These are phyloP conservation scores for Paraplagusia blochii DNA, from an alignment of 2,113 vertebrate species.

Conservation along the genomic window DNA sequence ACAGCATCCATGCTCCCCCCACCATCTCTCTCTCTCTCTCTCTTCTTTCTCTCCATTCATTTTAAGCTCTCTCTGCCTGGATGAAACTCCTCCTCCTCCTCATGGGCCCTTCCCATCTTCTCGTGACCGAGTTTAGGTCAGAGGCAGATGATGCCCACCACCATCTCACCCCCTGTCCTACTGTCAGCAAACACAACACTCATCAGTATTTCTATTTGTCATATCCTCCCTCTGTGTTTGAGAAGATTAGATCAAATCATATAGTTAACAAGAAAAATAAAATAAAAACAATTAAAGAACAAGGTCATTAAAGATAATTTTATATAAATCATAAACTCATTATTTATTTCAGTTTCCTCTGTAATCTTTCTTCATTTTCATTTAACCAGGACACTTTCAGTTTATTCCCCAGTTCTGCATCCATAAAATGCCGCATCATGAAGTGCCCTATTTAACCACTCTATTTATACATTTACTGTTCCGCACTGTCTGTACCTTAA, in stretches of 20 bases:
- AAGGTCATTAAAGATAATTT: too few species aligned
- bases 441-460: slow-evolving; percentile 1
- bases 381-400: neutral
- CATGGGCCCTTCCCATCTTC: slow-evolving; percentile 26
- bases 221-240: slow-evolving; percentile 21
- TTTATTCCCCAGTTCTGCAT: neutral
- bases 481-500: neutral
- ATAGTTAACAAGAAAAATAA: too few species aligned
- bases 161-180: slow-evolving; percentile 29
- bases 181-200: slow-evolving; percentile 40
- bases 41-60: slow-evolving; percentile 31
- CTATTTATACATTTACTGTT: too few species aligned
- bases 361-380: too few species aligned
- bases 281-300: too few species aligned
- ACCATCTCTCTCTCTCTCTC: slow-evolving; percentile 21
- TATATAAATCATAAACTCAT: neutral
- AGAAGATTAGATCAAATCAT: too few species aligned
- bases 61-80: slow-evolving; percentile 42
- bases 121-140: neutral
- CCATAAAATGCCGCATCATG: neutral
- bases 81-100: slow-evolving; percentile 50
- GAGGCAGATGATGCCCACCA: slow-evolving; percentile 11
- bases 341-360: neutral
- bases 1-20: slow-evolving; percentile 65
- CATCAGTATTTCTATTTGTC: slow-evolving; percentile 9